Evolutionary conservation across 2,888 invertebrate species (phyloP).

Genomic region (Perdita meconis): DNA sequence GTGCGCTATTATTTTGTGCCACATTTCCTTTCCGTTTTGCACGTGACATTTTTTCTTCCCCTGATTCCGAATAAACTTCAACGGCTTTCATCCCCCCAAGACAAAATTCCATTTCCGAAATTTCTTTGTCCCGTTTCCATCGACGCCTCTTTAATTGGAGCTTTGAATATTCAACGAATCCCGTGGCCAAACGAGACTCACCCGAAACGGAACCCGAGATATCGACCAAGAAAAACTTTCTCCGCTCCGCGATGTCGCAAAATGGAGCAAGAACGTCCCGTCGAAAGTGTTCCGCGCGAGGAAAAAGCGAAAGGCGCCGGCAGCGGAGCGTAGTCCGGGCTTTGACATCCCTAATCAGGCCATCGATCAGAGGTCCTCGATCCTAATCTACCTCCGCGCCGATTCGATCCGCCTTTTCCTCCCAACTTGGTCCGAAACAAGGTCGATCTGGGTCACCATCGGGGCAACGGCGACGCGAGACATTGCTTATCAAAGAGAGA

Average conservation of each 20-base stretch:
- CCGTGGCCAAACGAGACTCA: too few species aligned
- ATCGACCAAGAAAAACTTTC: too few species aligned
- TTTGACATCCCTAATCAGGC: neutral
- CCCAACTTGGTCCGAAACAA: constrained; percentile 2
- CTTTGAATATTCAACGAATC: too few species aligned
- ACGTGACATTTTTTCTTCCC: too few species aligned
- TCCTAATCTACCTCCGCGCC: constrained; percentile 20
- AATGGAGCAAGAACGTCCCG: neutral
- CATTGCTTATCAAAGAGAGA: too few species aligned
- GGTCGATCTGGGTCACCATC: constrained; percentile 24
- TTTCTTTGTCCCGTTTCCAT: too few species aligned
- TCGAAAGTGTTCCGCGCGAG: neutral
- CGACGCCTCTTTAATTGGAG: too few species aligned
- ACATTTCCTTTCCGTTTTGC: constrained; percentile 47
- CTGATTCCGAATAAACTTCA: too few species aligned
- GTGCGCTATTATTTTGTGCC: constrained; percentile 37
- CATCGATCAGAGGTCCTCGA: neutral
- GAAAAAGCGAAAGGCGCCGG: neutral
- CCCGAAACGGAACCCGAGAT: too few species aligned
- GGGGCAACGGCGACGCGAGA: neutral
- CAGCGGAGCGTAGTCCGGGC: neutral
- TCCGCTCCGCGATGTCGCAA: neutral
- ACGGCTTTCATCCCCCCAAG: too few species aligned
- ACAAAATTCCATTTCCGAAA: too few species aligned
- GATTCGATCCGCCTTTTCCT: constrained; percentile 17